A percentile compares a stretch with the other conserved stretches of the same genome.
phyloP scores from a whole-genome alignment of 53 echinoderm and acorn worm genomes.

The Crossaster papposus region DNA sequence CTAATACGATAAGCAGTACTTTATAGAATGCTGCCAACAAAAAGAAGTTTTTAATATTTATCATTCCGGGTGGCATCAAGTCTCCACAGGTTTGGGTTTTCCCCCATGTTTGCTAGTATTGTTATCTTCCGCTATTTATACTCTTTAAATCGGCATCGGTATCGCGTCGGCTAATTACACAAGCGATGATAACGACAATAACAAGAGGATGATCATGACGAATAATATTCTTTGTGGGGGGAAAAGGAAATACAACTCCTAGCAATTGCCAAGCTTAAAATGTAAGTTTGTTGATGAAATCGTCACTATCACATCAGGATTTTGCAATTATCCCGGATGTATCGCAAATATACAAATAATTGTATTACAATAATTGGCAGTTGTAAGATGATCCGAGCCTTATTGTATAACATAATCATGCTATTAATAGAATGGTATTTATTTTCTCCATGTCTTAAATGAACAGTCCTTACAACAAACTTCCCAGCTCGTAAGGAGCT shows the following conservation, averaged over 20 bases:
- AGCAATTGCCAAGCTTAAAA: not conserved
- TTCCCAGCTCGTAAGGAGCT: not conserved
- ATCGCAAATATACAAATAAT: not conserved
- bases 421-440: not conserved
- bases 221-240: not conserved
- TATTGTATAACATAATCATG: not conserved
- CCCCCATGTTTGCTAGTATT: not conserved
- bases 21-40: not conserved
- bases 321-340: not conserved
- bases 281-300: not conserved
- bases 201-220: not conserved
- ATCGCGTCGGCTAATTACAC: not conserved
- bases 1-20: not conserved
- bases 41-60: no score
- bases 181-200: not conserved
- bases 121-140: not conserved
- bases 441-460: not conserved
- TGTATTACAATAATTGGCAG: not conserved
- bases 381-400: not conserved
- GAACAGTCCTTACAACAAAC: not conserved
- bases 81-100: not conserved
- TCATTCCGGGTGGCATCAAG: no score
- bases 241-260: not conserved
- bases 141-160: not conserved
- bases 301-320: not conserved